Evolutionary conservation across 1,140 invertebrate genomes (phyloP).

Genomic region (Penaeus vannamei): DNA sequence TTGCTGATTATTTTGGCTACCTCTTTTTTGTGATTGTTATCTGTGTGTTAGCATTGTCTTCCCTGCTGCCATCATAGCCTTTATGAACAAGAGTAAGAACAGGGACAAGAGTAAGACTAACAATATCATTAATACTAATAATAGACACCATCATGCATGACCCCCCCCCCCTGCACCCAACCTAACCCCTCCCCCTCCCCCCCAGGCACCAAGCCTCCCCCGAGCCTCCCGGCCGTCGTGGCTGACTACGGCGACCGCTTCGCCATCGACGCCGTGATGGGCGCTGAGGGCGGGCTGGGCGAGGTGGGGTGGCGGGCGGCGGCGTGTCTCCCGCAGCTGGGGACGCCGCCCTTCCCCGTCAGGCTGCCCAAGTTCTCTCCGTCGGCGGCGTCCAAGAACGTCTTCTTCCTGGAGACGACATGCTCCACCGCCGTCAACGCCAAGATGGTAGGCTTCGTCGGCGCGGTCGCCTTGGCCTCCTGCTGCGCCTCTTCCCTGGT

Average conservation of each 20-base stretch:
- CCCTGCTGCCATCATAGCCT: too few relatives aligned
- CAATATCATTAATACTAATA: too few relatives aligned
- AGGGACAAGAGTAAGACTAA: too few relatives aligned
- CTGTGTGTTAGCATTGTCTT: too few relatives aligned
- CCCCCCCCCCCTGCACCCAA: too few relatives aligned
- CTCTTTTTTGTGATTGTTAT: too few relatives aligned
- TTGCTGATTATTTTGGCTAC: too few relatives aligned
- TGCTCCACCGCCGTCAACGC: constrained; percentile 34
- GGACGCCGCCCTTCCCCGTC: constrained; percentile 31
- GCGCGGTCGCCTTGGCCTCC: too few relatives aligned
- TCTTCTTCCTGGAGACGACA: constrained; percentile 43
- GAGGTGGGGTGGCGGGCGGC: constrained; percentile 26
- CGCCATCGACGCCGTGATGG: constrained; percentile 40
- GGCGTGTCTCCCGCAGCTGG: neutral
- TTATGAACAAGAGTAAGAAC: too few relatives aligned
- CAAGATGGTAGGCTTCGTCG: constrained; percentile 11
- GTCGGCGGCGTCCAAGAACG: neutral
- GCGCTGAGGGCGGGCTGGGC: constrained; percentile 10
- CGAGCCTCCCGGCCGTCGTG: constrained; percentile 20
- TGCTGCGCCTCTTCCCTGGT: neutral
- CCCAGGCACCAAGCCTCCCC: neutral
- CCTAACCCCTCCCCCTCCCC: neutral
- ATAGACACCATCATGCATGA: too few relatives aligned
- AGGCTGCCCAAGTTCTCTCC: constrained; percentile 35
- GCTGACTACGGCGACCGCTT: constrained; percentile 47